Percentiles rank a stretch among this genome's conserved stretches.
Evolutionary conservation across 2,113 vertebrate genomes (phyloP).

Genomic region (Nannospalax galili): DNA sequence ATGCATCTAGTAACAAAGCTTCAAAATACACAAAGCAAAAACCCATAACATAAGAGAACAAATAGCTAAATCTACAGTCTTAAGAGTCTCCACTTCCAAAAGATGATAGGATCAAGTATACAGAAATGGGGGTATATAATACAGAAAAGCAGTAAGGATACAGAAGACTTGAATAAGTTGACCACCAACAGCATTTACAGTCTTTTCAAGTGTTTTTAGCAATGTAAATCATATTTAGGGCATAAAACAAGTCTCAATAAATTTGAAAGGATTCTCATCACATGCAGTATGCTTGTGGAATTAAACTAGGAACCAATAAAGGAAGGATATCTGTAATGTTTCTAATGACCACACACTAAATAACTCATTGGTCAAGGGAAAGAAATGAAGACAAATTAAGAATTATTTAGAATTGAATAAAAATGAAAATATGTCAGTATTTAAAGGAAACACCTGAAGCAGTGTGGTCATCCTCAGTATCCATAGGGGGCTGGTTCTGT

Average conservation of each 20-base stretch:
- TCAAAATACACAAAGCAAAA: constrained; percentile 16
- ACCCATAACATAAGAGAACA: not conserved
- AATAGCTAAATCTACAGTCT: not conserved
- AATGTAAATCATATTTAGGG: not conserved
- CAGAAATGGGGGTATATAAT: not conserved
- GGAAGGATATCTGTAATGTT: too few relatives aligned
- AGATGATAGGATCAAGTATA: not conserved
- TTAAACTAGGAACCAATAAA: too few relatives aligned
- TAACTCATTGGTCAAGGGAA: too few relatives aligned
- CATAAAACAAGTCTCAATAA: constrained; percentile 36
- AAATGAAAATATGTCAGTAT: too few relatives aligned
- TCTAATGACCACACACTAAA: too few relatives aligned
- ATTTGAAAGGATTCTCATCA: too few relatives aligned
- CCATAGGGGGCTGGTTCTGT: too few relatives aligned
- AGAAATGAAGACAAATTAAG: too few relatives aligned
- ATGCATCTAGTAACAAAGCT: not conserved
- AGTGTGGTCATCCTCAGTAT: too few relatives aligned
- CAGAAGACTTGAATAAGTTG: not conserved
- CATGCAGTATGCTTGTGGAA: too few relatives aligned
- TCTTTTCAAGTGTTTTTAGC: not conserved
- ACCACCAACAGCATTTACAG: not conserved
- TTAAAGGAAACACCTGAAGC: too few relatives aligned
- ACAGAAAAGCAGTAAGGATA: not conserved
- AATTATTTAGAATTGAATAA: too few relatives aligned
- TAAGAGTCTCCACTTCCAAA: not conserved